These are phyloP conservation scores for Drosophila barbarae DNA, from an alignment of 2,888 invertebrate species.

Conservation along the genomic window DNA sequence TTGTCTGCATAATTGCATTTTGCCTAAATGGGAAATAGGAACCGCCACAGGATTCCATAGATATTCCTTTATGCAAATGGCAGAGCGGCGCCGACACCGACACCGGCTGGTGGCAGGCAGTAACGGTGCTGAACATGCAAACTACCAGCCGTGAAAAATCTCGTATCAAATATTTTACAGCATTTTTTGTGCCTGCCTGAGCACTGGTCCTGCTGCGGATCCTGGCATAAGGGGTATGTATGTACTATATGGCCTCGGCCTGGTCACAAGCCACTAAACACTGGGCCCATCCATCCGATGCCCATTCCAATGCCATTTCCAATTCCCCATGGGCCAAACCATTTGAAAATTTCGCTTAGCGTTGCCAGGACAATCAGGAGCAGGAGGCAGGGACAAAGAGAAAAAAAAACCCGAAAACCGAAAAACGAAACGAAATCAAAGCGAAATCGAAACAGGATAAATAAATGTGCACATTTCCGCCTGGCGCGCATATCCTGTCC, in stretches of 20 bases:
- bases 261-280: conserved; percentile 65
- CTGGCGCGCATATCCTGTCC: conserved; percentile 72
- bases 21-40: conserved; percentile 4
- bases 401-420: neutral
- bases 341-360: conserved; percentile 75
- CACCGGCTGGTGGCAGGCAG: conserved; percentile 17
- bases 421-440: conserved; percentile 65
- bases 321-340: conserved; percentile 62
- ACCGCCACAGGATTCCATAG: conserved; percentile 9
- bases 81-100: conserved; percentile 16
- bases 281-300: conserved; percentile 13
- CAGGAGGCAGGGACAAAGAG: neutral
- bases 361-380: conserved; percentile 33
- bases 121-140: conserved; percentile 73
- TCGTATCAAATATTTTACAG: conserved; percentile 75
- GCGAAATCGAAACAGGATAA: conserved; percentile 75
- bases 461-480: conserved; percentile 76
- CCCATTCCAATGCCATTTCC: conserved; percentile 23
- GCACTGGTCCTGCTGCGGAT: conserved; percentile 23
- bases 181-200: conserved; percentile 70
- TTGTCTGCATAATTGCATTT: conserved; percentile 63
- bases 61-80: conserved; percentile 67
- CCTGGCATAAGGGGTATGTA: neutral
- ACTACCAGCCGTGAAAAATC: conserved; percentile 76
- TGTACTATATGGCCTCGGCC: neutral